Base-by-base conservation (phyloP, 2,797 vertebrate genomes). In the Scleropages formosus region DNA sequence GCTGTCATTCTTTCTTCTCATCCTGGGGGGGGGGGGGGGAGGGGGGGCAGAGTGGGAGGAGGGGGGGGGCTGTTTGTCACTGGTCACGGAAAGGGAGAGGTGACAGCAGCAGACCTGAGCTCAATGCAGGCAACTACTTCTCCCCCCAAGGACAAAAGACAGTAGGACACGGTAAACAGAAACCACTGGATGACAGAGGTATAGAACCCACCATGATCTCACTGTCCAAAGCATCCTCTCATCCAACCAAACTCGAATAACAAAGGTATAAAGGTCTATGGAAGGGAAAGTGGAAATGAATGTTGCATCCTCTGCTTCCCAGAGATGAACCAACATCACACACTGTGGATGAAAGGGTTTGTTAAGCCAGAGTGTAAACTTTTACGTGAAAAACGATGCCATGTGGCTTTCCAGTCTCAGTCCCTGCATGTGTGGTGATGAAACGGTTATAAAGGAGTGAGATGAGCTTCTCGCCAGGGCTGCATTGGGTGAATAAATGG, bases 1-100 rank as follows among this genome's bases (percentile, higher is more conserved):
- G n/a, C 16, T 56, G 39, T 26, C 74, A 75, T 69, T 68, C 44
- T 27, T 39, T 39, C 31, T 39, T 39, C 31, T 39, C 31, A 39
- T 6, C 31, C 31, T 39, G 31, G 39, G 31, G 31, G 31, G 6
- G 39, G 31, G 2, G 31, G 6, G 20, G 49, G 49, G 26, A 71
- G 51, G 1, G n/a, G 31, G 6, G 39, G 2, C 31, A 39, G 6
- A 39, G 31, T 2, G 31, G 6, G 20, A 49, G 49, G 26, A 71
- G 51, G 1, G 26, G 18, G 51, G 1, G 26, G 18, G 10, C 49
- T 7, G 22, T 12, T 51, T 56, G 51, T 56, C 13, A 6, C n/a
- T 6, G 44, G 1, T 1, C 20, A 69, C 10, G n/a, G 47, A 69
- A 51, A 18, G 20, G 15, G 47, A 9, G 8, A 51, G 66, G 39